A percentile compares a stretch with the other conserved stretches of the same genome.
Conservation (phyloP, 2,797 vertebrate species). For the Hirundo rustica region DNA sequence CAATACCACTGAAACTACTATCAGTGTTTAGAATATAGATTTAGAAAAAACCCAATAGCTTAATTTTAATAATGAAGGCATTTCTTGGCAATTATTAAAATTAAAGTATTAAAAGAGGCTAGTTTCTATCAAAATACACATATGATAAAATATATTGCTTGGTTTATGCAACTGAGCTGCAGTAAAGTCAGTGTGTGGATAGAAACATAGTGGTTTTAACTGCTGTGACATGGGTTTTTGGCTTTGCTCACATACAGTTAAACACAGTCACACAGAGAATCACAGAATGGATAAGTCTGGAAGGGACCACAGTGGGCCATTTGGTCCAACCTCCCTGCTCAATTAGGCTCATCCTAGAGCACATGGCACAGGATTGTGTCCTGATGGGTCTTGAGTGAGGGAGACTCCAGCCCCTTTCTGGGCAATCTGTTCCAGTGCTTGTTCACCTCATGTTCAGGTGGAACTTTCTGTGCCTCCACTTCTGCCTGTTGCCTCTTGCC, state of each 20-base stretch:
- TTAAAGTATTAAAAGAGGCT: not conserved
- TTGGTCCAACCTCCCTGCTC: not conserved
- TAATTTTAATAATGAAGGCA: not conserved
- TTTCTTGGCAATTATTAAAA: not conserved
- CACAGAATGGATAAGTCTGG: not conserved
- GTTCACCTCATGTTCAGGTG: not conserved
- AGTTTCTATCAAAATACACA: accelerated
- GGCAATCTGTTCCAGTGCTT: not conserved
- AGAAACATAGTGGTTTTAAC: not conserved
- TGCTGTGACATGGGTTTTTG: not conserved
- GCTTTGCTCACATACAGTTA: not conserved
- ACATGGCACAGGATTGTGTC: not conserved
- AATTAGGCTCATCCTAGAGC: not conserved
- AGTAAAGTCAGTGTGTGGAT: not conserved
- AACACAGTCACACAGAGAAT: not conserved
- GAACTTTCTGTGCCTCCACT: not conserved
- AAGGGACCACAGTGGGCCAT: not conserved
- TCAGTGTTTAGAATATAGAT: not conserved
- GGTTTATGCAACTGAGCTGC: not conserved
- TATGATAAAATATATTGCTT: not conserved
- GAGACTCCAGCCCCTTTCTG: not conserved
- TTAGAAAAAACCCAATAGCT: not conserved
- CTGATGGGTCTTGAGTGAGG: not conserved
- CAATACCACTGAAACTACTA: not conserved
- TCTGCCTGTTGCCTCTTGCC: not conserved